Conservation (phyloP, 2,113 vertebrate genomes). For the Condylura cristata region DNA sequence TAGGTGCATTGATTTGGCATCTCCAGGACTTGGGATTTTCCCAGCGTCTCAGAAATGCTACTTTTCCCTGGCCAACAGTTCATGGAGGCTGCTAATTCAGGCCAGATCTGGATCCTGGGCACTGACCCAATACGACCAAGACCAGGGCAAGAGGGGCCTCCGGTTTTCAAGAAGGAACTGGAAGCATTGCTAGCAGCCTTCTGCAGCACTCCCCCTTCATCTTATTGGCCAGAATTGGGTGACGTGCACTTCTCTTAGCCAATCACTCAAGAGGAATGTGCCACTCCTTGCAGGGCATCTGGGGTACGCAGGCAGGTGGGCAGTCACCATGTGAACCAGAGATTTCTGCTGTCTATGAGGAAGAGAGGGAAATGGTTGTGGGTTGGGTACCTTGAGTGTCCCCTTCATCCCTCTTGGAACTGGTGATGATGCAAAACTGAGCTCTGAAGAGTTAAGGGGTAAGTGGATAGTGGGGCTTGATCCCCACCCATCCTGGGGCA, state of each 20-base stretch:
- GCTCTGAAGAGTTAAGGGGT: neutral
- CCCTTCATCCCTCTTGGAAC: neutral
- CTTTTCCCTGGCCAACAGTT: neutral
- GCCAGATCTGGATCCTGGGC: neutral
- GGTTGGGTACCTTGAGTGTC: neutral
- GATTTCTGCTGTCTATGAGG: neutral
- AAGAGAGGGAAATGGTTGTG: too few species aligned
- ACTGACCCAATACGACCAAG: neutral
- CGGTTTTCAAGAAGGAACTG: neutral
- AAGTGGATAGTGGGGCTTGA: fast-evolving
- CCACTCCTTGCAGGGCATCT: neutral
- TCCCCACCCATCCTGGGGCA: neutral
- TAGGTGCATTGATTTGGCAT: neutral
- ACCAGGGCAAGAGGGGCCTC: neutral
- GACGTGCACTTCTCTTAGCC: neutral
- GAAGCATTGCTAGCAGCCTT: neutral
- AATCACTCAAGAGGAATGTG: neutral
- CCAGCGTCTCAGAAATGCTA: neutral
- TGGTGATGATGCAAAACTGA: neutral
- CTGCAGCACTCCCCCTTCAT: neutral
- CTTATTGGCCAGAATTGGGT: neutral
- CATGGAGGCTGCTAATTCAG: neutral
- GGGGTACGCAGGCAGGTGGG: neutral
- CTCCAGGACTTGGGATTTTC: neutral
- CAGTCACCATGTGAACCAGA: too few species aligned